Evolutionary conservation across 2,888 invertebrate genomes (phyloP), one percentile per base, ranked within the genome.

Genomic region (Apodemia arnacis): DNA sequence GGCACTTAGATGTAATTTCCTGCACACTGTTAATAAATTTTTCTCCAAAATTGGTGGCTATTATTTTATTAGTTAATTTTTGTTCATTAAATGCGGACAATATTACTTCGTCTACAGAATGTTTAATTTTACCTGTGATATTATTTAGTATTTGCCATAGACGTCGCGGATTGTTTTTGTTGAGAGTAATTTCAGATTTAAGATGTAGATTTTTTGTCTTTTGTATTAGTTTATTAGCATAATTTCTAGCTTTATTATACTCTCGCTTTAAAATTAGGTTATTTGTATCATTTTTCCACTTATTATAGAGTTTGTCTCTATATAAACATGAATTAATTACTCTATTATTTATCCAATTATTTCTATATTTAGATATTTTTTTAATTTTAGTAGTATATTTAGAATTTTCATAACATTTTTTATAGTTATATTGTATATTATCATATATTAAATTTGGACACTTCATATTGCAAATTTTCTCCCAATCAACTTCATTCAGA

Each of bases 241-340:
- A 15, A 59, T 87, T 83, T 76, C 83, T 80, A 41, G 54, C 63
- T 80, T 85, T 83, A 49, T 87, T 87, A 78, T 85, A 85, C 13
- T 87, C 75, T 59, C 82, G 80, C 78, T 80, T 82, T 18, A 66
- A 84, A 75, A 59, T 44, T 5, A 59, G 80, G 69, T 91, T 86
- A 73, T 41, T 80, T 2, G 78, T 69, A 21, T 90, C 84, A 27
- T 85, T 80, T 74, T 77, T 79, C 91, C 89, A 91, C 59, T 86
- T 63, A 24, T 21, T 21, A 80, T 83, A 91, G 82, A 91, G 76
- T 69, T 83, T 31, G 44, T 88, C 89, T 27, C 84, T 87, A 54
- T 89, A 74, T 27, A 83, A 38, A 83, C 89, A 88, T n/a, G 82
- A 77, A 41, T 72, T 83, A 66, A 74, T 73, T 59, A 86, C 84